phyloP scores from a whole-genome alignment of 2,113 vertebrate genomes.

The Heteronetta atricapilla region DNA sequence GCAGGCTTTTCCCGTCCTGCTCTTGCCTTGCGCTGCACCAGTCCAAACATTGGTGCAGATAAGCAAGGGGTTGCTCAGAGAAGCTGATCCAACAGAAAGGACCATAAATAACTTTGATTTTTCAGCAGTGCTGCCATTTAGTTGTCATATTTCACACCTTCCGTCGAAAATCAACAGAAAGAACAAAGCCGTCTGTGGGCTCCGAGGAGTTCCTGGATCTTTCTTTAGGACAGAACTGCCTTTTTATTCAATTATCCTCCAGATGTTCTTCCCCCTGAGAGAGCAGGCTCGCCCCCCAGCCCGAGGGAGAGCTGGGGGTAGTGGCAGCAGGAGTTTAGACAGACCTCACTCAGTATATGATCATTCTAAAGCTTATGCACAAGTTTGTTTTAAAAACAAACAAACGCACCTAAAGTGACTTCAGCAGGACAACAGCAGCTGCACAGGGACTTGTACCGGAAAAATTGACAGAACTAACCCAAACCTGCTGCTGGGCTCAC shows the following conservation, averaged over 20 bases:
- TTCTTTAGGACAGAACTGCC: background rate
- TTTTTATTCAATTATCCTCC: background rate
- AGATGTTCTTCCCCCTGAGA: background rate
- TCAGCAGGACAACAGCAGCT: background rate
- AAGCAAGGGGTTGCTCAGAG: background rate
- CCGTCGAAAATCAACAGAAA: slow-evolving; percentile 1
- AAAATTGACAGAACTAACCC: background rate
- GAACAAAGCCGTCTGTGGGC: background rate
- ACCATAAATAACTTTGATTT: slow-evolving; percentile 1
- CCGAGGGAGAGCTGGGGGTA: background rate
- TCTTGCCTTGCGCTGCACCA: background rate
- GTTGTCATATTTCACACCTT: background rate
- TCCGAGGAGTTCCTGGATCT: background rate
- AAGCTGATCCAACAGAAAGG: background rate
- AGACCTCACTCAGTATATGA: background rate
- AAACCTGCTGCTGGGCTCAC: no score
- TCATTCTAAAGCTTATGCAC: background rate
- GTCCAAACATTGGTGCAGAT: background rate
- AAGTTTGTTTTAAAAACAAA: background rate
- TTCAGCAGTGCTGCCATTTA: background rate
- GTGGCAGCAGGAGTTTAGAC: background rate
- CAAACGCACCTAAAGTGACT: background rate
- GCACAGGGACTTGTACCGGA: background rate
- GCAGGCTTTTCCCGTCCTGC: background rate
- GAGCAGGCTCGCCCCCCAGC: background rate